A percentile compares a stretch with the other conserved stretches of the same genome.
phyloP scores from a whole-genome alignment of 1,140 invertebrate genomes.

The Leptinotarsa defecta region DNA sequence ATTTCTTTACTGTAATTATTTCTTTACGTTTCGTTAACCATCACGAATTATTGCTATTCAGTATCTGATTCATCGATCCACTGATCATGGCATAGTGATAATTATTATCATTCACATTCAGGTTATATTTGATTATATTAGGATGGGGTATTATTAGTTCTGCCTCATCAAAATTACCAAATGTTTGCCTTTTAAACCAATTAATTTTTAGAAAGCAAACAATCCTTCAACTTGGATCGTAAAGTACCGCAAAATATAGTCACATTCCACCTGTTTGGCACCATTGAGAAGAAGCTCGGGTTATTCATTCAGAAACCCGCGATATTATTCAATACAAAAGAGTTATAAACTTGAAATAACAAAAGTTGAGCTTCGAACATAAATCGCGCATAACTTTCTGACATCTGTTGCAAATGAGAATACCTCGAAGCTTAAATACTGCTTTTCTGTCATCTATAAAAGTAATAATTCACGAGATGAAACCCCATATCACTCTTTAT shows the following conservation, averaged over 20 bases:
- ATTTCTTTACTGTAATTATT: too few species aligned
- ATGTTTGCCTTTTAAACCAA: neutral
- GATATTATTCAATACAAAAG: neutral
- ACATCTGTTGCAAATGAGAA: constrained; percentile 1
- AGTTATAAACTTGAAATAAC: neutral
- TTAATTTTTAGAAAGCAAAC: neutral
- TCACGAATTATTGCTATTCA: too few species aligned
- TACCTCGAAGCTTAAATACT: constrained; percentile 14
- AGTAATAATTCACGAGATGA: constrained; percentile 13
- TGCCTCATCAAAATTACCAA: neutral
- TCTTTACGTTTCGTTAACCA: too few species aligned
- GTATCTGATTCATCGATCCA: too few species aligned
- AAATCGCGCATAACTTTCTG: constrained; percentile 2
- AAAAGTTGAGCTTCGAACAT: neutral
- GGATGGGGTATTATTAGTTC: neutral
- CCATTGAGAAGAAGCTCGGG: neutral
- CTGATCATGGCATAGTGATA: too few species aligned
- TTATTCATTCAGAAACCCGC: neutral
- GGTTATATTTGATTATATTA: too few species aligned
- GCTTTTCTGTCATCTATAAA: neutral
- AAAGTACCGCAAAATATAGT: neutral
- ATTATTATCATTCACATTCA: too few species aligned
- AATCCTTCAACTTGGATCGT: neutral
- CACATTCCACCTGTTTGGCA: neutral
- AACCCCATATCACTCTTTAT: constrained; percentile 6